Evolutionary conservation across 2,888 invertebrate species (phyloP), one percentile per base, ranked within the genome.

Genomic region (Cataglyphis albicans): DNA sequence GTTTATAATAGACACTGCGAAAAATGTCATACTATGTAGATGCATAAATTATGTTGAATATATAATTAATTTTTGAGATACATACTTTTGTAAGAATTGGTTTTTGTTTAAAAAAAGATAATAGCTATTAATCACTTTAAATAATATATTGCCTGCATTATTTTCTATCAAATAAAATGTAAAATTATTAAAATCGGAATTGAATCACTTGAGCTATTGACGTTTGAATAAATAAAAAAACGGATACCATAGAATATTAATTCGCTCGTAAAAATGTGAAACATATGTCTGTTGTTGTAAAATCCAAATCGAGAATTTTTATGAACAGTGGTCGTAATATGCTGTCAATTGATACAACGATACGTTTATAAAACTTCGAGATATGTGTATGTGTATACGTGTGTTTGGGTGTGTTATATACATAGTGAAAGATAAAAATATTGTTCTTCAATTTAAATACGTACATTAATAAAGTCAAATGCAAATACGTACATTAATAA

Each of bases 221-320:
- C 57, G 67, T 44, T 68, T 57, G 41, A 68, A 68, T 78, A 78
- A 78, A 67, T 67, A 67, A 68, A 67, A 67, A 78, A 76, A 21
- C 0, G 18, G 21, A 15, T 29, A 25, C 12, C 21, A 67, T 78
- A 21, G 32, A 59, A 59, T 59, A 76, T 67, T 76, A 68, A 68
- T 78, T 67, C 57, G 32, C 32, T 68, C 41, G 32, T 68, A 65
- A 76, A 76, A 76, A 76, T 67, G 65, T 76, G n/a, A 41, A 67
- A 76, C n/a, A 21, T 67, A 21, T 76, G 29, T 76, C 41, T 57
- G 57, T 63, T 32, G 29, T 18, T 41, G n/a, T 55, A 12, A 76
- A 76, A 67, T 29, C 12, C 67, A 21, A 68, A 35, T 68, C 57
- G 57, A 15, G 21, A 68, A 78, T 78, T 78, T 78, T 18, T 41